Evolutionary conservation across 2,888 invertebrate species (phyloP).

Genomic region (Atethmia centrago): DNA sequence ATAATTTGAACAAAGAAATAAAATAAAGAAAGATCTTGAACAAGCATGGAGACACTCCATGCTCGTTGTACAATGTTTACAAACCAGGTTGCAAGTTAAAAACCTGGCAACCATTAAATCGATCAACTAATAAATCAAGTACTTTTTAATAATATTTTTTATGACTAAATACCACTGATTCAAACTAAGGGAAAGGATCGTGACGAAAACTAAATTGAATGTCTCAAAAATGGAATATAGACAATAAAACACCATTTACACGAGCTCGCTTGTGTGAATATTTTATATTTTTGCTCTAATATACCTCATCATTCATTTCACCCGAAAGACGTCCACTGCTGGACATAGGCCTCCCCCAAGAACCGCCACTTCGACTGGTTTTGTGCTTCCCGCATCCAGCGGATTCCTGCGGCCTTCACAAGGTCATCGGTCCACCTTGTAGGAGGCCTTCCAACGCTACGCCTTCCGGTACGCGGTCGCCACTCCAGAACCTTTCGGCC

Average conservation of each 20-base stretch:
- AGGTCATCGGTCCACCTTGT: no score
- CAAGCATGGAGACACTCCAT: no score
- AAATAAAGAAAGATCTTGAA: not conserved
- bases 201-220: not conserved
- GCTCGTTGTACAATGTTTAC: not conserved
- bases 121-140: not conserved
- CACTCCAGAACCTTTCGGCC: no score
- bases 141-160: not conserved
- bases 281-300: not conserved
- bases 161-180: not conserved
- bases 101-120: not conserved
- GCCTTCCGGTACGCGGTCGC: no score
- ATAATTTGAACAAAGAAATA: conserved; percentile 4
- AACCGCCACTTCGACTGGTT: no score
- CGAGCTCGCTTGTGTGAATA: not conserved
- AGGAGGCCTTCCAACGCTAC: no score
- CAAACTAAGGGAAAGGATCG: not conserved
- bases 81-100: not conserved
- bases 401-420: no score
- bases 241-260: not conserved
- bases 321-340: no score
- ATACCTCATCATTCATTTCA: no score
- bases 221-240: not conserved
- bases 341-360: no score
- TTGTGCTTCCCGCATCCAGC: no score